Percentiles rank a stretch among this genome's conserved stretches.
phyloP scores from a whole-genome alignment of 2,113 vertebrate genomes.

The Tyto alba region DNA sequence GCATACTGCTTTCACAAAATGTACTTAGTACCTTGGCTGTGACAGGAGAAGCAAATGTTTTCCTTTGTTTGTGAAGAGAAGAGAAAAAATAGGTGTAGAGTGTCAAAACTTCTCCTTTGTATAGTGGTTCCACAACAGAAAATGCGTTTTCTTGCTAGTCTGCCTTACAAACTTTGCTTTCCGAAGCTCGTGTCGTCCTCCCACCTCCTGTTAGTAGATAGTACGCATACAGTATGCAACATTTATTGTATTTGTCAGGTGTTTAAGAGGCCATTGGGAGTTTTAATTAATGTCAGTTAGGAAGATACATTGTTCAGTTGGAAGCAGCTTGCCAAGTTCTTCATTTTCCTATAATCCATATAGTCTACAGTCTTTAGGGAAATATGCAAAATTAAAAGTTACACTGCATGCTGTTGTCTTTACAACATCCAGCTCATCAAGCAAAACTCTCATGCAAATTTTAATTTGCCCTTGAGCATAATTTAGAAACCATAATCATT shows the following conservation, averaged over 20 bases:
- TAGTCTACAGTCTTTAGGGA: conserved; percentile 84
- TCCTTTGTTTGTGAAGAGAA: conserved; percentile 38
- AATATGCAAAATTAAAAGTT: conserved; percentile 89
- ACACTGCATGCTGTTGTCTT: conserved; percentile 87
- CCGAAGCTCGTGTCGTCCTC: conserved; percentile 50
- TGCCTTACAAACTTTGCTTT: conserved; percentile 65
- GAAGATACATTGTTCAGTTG: conserved; percentile 85
- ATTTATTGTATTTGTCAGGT: conserved; percentile 89
- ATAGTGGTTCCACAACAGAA: neutral
- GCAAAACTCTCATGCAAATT: conserved; percentile 97
- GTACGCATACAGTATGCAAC: conserved; percentile 77
- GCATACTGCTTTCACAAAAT: neutral
- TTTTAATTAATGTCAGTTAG: conserved; percentile 91
- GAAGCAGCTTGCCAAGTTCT: conserved; percentile 85
- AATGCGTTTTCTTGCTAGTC: conserved; percentile 43
- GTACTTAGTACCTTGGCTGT: neutral
- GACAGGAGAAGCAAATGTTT: neutral
- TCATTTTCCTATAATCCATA: conserved; percentile 86
- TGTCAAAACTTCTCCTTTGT: conserved; percentile 35
- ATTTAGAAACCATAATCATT: conserved; percentile 99
- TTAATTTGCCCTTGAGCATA: conserved; percentile 99
- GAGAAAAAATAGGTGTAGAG: neutral
- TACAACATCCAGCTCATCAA: conserved; percentile 87
- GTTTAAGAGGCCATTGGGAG: conserved; percentile 87
- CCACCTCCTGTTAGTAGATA: conserved; percentile 72